Conservation (phyloP, 2,888 invertebrate genomes). For the Copidosoma aretas region DNA sequence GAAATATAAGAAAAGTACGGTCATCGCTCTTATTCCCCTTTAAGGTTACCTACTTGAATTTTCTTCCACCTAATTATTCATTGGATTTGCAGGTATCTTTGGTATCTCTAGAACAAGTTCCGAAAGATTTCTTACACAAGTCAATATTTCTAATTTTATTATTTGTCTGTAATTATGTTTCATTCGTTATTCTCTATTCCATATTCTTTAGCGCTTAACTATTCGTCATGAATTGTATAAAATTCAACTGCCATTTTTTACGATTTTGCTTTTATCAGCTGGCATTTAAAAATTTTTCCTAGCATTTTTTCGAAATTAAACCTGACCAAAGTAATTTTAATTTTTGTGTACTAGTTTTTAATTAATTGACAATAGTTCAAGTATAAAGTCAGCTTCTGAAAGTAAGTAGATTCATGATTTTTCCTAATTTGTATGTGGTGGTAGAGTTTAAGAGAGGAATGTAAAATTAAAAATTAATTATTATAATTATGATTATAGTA, state of each 20-base stretch:
- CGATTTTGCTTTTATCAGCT: conserved; percentile 32
- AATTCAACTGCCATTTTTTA: conserved; percentile 37
- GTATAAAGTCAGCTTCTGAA: conserved; percentile 27
- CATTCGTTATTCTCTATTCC: conserved; percentile 8
- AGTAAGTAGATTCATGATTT: conserved; percentile 2
- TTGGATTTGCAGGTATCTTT: conserved; percentile 60
- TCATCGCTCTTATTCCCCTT: conserved; percentile 49
- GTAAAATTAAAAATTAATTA: conserved; percentile 15
- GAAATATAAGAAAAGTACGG: conserved; percentile 50
- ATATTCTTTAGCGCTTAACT: not conserved
- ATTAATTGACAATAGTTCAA: not conserved
- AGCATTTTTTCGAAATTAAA: conserved; percentile 14
- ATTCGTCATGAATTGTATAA: conserved; percentile 11
- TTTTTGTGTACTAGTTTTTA: not conserved
- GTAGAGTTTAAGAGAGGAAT: not conserved
- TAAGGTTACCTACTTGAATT: conserved; percentile 17
- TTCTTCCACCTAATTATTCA: conserved; percentile 51
- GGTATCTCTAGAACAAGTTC: conserved; percentile 36
- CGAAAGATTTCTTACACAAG: conserved; percentile 38
- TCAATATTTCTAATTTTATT: conserved; percentile 39
- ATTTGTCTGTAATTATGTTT: conserved; percentile 37
- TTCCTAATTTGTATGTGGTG: conserved; percentile 13
- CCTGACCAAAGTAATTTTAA: not conserved
- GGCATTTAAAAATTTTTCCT: conserved; percentile 33
- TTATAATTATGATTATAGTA: conserved; percentile 17